Conservation (phyloP, 2,888 invertebrate species). For the Neria commutata region DNA sequence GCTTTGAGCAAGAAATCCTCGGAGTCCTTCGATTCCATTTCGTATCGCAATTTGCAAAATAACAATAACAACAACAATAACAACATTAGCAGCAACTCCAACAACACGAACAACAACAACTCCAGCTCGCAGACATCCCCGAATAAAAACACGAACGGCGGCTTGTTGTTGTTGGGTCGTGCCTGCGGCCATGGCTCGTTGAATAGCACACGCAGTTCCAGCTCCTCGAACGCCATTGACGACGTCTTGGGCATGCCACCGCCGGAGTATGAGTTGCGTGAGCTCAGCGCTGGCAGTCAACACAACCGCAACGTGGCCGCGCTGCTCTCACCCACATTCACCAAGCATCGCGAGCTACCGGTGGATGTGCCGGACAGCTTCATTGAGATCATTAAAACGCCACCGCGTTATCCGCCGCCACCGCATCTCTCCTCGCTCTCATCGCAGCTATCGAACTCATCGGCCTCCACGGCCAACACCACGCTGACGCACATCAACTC, state of each 20-base stretch:
- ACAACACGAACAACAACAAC: slow-evolving; percentile 26
- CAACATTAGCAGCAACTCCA: slow-evolving; percentile 26
- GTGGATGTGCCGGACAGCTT: slow-evolving; percentile 91
- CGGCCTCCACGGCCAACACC: slow-evolving; percentile 47
- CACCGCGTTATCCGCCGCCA: slow-evolving; percentile 72
- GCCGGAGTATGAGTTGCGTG: slow-evolving; percentile 54
- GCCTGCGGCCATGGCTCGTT: slow-evolving; percentile 36
- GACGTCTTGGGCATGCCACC: slow-evolving; percentile 53
- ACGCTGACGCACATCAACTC: slow-evolving; percentile 42
- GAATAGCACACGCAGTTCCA: slow-evolving; percentile 47
- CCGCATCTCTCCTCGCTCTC: slow-evolving; percentile 56
- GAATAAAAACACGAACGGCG: slow-evolving; percentile 27
- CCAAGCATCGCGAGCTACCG: slow-evolving; percentile 70
- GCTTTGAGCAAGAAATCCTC: slow-evolving; percentile 52
- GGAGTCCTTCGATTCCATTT: slow-evolving; percentile 60
- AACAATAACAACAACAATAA: slow-evolving; percentile 35
- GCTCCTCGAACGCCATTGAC: slow-evolving; percentile 35
- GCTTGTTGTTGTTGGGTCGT: slow-evolving; percentile 15
- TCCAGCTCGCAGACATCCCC: slow-evolving; percentile 13
- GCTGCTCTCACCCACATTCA: slow-evolving; percentile 34
- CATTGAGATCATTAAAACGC: slow-evolving; percentile 79
- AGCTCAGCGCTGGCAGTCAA: slow-evolving; percentile 29
- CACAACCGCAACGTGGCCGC: slow-evolving; percentile 2
- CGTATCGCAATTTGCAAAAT: slow-evolving; percentile 51
- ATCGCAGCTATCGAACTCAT: slow-evolving; percentile 52